These are phyloP conservation scores for Solea senegalensis DNA, from an alignment of 2,113 vertebrate species.

Conservation along the genomic window DNA sequence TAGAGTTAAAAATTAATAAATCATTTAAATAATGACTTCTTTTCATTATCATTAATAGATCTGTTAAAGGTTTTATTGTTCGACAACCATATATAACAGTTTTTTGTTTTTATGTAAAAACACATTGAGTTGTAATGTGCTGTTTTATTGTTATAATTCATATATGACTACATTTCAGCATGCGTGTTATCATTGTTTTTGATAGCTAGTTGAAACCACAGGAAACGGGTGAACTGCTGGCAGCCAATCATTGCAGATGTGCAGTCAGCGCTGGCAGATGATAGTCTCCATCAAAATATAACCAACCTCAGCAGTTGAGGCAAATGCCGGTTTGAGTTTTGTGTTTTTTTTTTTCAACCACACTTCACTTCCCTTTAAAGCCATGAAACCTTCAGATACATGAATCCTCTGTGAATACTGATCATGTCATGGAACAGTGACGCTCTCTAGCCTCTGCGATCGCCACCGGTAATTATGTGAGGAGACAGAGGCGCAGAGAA, in stretches of 20 bases:
- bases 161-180: no score
- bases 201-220: constrained; percentile 62
- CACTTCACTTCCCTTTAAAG: neutral
- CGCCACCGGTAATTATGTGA: neutral
- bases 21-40: no score
- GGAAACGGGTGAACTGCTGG: constrained; percentile 65
- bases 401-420: neutral
- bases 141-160: no score
- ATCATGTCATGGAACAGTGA: neutral
- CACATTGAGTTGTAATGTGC: no score
- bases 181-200: constrained; percentile 26
- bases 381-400: neutral
- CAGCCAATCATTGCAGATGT: constrained; percentile 65
- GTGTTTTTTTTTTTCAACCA: no score
- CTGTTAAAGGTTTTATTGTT: no score
- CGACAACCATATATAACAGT: no score
- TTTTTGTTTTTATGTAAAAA: no score
- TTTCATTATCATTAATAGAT: no score
- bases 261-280: constrained; percentile 10
- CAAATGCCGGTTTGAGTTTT: neutral
- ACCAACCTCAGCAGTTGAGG: constrained; percentile 9
- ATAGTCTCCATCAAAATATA: constrained; percentile 12
- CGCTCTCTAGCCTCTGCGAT: neutral
- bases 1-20: no score
- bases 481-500: constrained; percentile 13